Evolutionary conservation across 2,888 invertebrate genomes (phyloP).

Genomic region (Tiliacea aurago): DNA sequence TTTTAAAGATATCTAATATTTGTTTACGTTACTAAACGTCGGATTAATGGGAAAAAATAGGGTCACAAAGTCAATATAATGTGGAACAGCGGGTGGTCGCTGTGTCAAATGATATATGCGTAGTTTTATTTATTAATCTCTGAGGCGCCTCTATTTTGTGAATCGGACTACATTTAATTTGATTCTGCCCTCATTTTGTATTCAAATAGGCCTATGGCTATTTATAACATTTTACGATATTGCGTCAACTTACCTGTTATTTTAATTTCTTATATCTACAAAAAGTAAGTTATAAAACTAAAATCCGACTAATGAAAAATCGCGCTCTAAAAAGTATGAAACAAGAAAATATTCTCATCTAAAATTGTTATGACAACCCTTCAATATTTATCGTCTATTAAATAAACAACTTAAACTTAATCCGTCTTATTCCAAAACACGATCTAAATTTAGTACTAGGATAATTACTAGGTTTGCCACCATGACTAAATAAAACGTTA

Average conservation of each 20-base stretch:
- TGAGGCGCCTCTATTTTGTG: constrained; percentile 70
- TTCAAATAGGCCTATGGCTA: constrained; percentile 54
- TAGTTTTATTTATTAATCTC: constrained; percentile 77
- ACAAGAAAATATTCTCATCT: too few species aligned
- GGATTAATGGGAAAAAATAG: constrained; percentile 77
- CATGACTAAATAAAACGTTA: too few species aligned
- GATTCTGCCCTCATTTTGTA: constrained; percentile 59
- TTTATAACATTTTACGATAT: constrained; percentile 46
- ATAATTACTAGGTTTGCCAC: too few species aligned
- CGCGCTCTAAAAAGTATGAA: too few species aligned
- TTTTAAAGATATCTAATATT: constrained; percentile 64
- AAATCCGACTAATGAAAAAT: too few species aligned
- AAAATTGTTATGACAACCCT: too few species aligned
- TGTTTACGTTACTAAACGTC: constrained; percentile 70
- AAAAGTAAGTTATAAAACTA: too few species aligned
- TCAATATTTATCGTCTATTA: too few species aligned
- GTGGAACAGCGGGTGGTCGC: constrained; percentile 80
- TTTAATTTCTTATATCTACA: neutral
- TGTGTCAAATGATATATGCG: constrained; percentile 78
- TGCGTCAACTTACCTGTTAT: constrained; percentile 9
- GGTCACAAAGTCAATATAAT: constrained; percentile 75
- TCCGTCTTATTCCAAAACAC: too few species aligned
- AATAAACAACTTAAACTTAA: too few species aligned
- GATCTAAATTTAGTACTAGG: too few species aligned
- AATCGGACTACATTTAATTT: constrained; percentile 67